phyloP scores from a whole-genome alignment of 1,140 invertebrate genomes.

The Manduca sexta region DNA sequence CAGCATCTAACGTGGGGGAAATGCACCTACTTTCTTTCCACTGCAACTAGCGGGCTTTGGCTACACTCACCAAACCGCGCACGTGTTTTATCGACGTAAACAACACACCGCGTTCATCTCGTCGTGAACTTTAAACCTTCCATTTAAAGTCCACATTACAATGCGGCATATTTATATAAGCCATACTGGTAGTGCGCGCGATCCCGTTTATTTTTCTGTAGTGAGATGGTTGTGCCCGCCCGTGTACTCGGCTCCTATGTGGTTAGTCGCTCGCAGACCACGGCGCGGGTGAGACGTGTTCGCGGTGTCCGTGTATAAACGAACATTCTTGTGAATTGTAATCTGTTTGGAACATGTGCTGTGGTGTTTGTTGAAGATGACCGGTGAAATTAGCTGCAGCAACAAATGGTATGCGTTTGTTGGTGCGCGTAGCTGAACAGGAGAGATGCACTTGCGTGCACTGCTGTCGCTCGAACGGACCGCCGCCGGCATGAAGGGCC shows the following conservation, averaged over 20 bases:
- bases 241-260: slow-evolving; percentile 6
- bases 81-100: background rate
- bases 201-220: slow-evolving; percentile 39
- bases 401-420: slow-evolving; percentile 43
- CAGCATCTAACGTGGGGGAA: slow-evolving; percentile 56
- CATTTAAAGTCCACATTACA: slow-evolving; percentile 19
- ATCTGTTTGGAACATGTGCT: slow-evolving; percentile 44
- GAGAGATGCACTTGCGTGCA: slow-evolving; percentile 51
- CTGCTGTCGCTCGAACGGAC: slow-evolving; percentile 37
- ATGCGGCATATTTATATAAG: slow-evolving; percentile 21
- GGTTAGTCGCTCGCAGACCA: slow-evolving; percentile 43
- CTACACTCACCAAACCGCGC: slow-evolving; percentile 16
- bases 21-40: slow-evolving; percentile 65
- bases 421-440: slow-evolving; percentile 35
- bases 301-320: slow-evolving; percentile 13
- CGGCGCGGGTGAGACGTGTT: slow-evolving; percentile 27
- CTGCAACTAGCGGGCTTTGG: slow-evolving; percentile 44
- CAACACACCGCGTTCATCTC: background rate
- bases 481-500: slow-evolving; percentile 59
- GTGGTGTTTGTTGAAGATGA: slow-evolving; percentile 52
- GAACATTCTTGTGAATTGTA: slow-evolving; percentile 27
- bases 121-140: background rate
- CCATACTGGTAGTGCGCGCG: slow-evolving; percentile 24
- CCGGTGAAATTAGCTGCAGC: slow-evolving; percentile 45
- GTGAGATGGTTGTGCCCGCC: slow-evolving; percentile 19